Evolutionary conservation across 2,797 vertebrate genomes (phyloP), one percentile per base, ranked within the genome.

Genomic region (Paratrypauchen microcephalus): DNA sequence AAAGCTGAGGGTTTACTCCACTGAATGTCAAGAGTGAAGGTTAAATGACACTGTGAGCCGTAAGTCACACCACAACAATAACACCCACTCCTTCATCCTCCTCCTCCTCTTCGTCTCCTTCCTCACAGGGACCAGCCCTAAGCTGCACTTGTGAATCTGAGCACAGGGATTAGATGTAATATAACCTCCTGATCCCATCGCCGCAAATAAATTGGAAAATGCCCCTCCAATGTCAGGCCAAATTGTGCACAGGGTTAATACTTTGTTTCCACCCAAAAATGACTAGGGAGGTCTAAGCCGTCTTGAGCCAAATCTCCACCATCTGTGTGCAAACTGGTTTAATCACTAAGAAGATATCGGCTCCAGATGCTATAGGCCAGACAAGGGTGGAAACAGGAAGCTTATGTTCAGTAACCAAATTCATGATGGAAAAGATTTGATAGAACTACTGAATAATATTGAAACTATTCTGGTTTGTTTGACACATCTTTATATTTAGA

Each of bases 1-100:
- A 64, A 83, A 71, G 64, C 28, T 3, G 3, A 41, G 52, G 52
- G 47, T 79, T 83, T 77, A 68, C 66, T 59, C 47, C 65, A 60
- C 61, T 76, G 67, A 75, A 66, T 36, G 65, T 81, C 66, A 77
- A 48, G 66, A 72, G 63, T 70, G 77, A 74, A 72, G 77, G 67
- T 80, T 71, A 76, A 75, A 80, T 75, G 47, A 62, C 54, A 54
- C 52, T 23, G 19, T 64, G n/a, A 72, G 58, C 69, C 24, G 19
- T 66, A 54, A 66, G 65, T 66, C 68, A 70, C 26, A 77, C 69
- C 24, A 55, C 15, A 59, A 62, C 8, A 68, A 60, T 18, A 59
- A 69, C 19, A 64, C 52, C 56, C 47, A 48, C 45, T 66, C 61
- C 32, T 71, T 19, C 13, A 60, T 45, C 52, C 7, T 56, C 54